A percentile compares a stretch with the other conserved stretches of the same genome.
phyloP scores from a whole-genome alignment of 2,888 invertebrate species.

The Arge pagana region DNA sequence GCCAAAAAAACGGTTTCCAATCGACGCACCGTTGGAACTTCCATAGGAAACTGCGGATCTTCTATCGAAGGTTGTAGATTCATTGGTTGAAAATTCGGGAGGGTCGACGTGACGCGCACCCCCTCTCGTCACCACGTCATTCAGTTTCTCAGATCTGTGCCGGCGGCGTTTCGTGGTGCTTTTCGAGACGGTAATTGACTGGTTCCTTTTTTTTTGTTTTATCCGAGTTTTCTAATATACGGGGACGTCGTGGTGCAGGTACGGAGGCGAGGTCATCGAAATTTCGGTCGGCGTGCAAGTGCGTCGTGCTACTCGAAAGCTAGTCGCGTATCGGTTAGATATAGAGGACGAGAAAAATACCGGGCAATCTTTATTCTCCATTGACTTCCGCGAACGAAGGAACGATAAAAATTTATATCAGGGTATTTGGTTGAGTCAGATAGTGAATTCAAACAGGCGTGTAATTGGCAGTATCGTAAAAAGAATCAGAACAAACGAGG shows the following conservation, averaged over 20 bases:
- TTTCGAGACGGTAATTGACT: conserved; percentile 15
- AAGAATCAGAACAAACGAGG: conserved; percentile 40
- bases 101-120: conserved; percentile 39
- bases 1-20: too few species aligned
- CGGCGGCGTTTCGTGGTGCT: conserved; percentile 31
- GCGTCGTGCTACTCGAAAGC: too few species aligned
- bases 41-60: too few species aligned
- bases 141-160: conserved; percentile 51
- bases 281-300: too few species aligned
- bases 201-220: too few species aligned
- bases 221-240: too few species aligned
- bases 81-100: conserved; percentile 55
- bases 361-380: too few species aligned
- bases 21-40: too few species aligned
- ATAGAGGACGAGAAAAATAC: too few species aligned
- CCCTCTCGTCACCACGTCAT: conserved; percentile 25
- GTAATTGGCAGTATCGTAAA: conserved; percentile 59
- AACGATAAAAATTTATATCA: conserved; percentile 53
- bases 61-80: conserved; percentile 52
- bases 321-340: too few species aligned
- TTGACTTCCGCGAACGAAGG: conserved; percentile 20
- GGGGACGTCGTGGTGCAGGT: too few species aligned
- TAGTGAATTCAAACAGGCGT: conserved; percentile 58
- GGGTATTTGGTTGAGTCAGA: conserved; percentile 47
- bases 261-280: too few species aligned